Percentiles rank a stretch among this genome's conserved stretches.
Evolutionary conservation across 2,797 vertebrate species (phyloP).

Genomic region (Streptopelia turtur): DNA sequence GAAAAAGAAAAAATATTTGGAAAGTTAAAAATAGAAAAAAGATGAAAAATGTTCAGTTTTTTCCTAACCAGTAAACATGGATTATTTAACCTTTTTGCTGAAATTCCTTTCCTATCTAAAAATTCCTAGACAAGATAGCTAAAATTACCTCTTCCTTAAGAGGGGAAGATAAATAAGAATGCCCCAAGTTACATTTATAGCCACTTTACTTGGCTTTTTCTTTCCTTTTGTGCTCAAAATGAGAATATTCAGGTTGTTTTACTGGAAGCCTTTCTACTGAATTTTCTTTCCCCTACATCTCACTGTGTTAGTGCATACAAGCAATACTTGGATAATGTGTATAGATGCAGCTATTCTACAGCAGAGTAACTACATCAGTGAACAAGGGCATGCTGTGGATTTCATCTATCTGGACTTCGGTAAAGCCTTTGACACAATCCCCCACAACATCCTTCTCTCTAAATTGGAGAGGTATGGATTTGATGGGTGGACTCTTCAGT

Average conservation of each 20-base stretch:
- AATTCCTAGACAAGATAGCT: neutral
- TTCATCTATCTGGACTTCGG: no score
- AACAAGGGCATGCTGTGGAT: no score
- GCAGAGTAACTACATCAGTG: no score
- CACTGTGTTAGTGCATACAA: neutral
- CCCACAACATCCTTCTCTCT: no score
- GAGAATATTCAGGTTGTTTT: neutral
- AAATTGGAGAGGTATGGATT: no score
- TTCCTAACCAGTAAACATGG: neutral
- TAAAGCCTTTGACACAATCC: no score
- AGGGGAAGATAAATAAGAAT: neutral
- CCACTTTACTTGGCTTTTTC: conserved; percentile 84
- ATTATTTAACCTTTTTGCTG: neutral
- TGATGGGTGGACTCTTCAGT: no score
- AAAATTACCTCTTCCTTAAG: neutral
- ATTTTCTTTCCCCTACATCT: neutral
- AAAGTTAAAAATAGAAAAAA: neutral
- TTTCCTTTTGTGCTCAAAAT: neutral
- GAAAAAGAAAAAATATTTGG: neutral
- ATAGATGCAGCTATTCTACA: neutral
- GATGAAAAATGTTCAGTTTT: neutral
- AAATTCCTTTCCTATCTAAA: neutral
- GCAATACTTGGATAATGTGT: neutral
- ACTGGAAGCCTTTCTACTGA: neutral
- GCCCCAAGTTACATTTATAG: neutral